Conservation (phyloP, 2,113 vertebrate genomes). For the Zapus hudsonius region DNA sequence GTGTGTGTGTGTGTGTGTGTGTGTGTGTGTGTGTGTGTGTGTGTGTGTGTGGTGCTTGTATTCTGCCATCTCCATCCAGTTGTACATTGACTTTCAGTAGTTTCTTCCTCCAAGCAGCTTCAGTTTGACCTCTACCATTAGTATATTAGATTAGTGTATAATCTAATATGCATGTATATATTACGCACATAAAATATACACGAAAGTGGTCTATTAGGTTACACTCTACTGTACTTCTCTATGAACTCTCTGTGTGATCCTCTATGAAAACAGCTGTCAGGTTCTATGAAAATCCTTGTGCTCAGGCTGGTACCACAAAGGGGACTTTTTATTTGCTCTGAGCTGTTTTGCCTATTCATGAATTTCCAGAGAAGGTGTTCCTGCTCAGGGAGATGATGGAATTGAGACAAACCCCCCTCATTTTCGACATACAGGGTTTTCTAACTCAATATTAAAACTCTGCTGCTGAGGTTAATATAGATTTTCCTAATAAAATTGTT, state of each 20-base stretch:
- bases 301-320: constrained; percentile 21
- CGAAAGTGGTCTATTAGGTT: constrained; percentile 63
- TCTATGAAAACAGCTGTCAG: constrained; percentile 58
- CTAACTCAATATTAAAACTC: neutral
- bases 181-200: constrained; percentile 60
- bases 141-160: constrained; percentile 71
- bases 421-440: neutral
- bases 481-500: constrained; percentile 8
- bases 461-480: neutral
- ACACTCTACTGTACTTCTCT: constrained; percentile 40
- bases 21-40: neutral
- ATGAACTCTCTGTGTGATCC: constrained; percentile 59
- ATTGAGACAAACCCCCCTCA: neutral
- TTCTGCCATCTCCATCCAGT: constrained; percentile 8
- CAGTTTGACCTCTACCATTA: constrained; percentile 60
- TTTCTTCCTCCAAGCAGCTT: constrained; percentile 60
- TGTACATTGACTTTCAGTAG: constrained; percentile 38
- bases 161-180: constrained; percentile 69
- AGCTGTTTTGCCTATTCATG: neutral
- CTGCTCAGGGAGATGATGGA: neutral
- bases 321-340: neutral
- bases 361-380: neutral
- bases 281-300: constrained; percentile 56
- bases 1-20: too few relatives aligned
- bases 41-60: neutral